Evolutionary conservation across 1,140 invertebrate genomes (phyloP).

Genomic region (Phenacoccus solenopsis): DNA sequence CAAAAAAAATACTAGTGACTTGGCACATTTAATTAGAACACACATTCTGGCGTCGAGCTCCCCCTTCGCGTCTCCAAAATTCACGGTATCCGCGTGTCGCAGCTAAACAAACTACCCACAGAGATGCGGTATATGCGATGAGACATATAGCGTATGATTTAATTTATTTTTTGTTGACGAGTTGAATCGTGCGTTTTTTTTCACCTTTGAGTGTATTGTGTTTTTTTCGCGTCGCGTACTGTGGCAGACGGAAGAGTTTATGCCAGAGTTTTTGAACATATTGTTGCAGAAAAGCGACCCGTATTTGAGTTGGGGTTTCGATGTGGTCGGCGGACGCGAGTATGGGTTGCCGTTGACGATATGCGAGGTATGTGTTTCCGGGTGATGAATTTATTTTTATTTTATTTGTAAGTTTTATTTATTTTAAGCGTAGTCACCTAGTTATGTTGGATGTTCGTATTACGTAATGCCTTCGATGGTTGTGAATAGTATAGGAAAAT

Average conservation of each 20-base stretch:
- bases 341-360: constrained; percentile 19
- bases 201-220: neutral
- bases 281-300: constrained; percentile 26
- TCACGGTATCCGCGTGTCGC: neutral
- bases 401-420: no score
- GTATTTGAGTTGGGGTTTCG: constrained; percentile 25
- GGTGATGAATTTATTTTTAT: no score
- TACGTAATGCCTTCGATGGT: no score
- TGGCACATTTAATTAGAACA: constrained; percentile 16
- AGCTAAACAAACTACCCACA: constrained; percentile 8
- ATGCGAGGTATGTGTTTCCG: neutral
- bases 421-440: no score
- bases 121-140: neutral
- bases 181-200: constrained; percentile 2
- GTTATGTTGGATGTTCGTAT: no score
- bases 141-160: constrained; percentile 5
- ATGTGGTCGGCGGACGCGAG: constrained; percentile 23
- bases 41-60: neutral
- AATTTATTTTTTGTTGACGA: neutral
- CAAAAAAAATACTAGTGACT: neutral
- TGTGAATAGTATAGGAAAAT: no score
- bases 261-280: constrained; percentile 26
- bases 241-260: neutral
- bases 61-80: neutral
- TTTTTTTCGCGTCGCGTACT: neutral